These are phyloP conservation scores for Coboldia fuscipes DNA, from an alignment of 1,140 invertebrate genomes.

Conservation along the genomic window DNA sequence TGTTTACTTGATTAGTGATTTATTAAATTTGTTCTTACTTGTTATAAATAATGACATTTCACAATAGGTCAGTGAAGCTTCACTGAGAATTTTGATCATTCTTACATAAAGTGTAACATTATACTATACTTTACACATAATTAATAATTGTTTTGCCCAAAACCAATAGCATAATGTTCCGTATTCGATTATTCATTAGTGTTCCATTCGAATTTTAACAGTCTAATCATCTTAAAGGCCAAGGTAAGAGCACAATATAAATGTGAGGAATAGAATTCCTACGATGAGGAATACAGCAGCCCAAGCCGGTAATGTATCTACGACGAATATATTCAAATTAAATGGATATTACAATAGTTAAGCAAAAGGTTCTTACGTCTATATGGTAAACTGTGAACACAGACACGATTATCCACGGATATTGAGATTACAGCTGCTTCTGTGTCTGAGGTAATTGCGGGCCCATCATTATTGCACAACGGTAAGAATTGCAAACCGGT, in stretches of 20 bases:
- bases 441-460: conserved; percentile 41
- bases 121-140: too few relatives aligned
- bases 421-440: conserved; percentile 80
- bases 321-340: conserved; percentile 19
- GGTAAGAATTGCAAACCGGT: conserved; percentile 81
- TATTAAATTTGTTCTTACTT: too few relatives aligned
- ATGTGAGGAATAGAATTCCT: conserved; percentile 47
- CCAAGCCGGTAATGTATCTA: conserved; percentile 59
- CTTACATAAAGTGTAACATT: too few relatives aligned
- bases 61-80: too few relatives aligned
- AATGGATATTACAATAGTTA: conserved; percentile 1
- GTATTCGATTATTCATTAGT: too few relatives aligned
- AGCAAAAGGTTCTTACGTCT: conserved; percentile 36
- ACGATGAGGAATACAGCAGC: conserved; percentile 48
- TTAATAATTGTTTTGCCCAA: too few relatives aligned
- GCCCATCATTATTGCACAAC: conserved; percentile 32
- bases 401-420: conserved; percentile 84
- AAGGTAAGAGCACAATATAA: conserved; percentile 56
- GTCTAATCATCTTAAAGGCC: conserved; percentile 55
- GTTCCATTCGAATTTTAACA: too few relatives aligned
- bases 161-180: too few relatives aligned
- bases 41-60: too few relatives aligned
- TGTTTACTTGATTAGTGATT: too few relatives aligned
- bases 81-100: too few relatives aligned
- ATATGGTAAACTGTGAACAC: conserved; percentile 67